Conservation (phyloP, 2,888 invertebrate species). For the Sminthurides aquaticus region DNA sequence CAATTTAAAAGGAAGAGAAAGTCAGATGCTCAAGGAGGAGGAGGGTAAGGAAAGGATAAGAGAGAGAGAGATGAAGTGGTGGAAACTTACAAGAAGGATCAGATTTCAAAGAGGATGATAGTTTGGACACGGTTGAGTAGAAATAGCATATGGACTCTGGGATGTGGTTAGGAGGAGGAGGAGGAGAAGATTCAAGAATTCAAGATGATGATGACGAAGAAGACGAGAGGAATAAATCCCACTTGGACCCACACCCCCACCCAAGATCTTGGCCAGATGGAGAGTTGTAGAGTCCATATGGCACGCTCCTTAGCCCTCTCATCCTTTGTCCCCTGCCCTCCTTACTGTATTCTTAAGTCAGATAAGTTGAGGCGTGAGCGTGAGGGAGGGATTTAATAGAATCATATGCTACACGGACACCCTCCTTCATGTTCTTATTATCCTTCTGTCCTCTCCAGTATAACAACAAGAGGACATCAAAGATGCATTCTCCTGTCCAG, state of each 20-base stretch:
- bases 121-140: not conserved
- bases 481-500: too few species aligned
- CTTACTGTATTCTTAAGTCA: too few species aligned
- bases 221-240: not conserved
- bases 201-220: too few species aligned
- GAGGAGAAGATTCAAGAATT: too few species aligned
- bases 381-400: too few species aligned
- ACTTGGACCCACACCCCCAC: not conserved
- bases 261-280: not conserved
- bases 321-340: not conserved
- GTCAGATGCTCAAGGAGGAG: not conserved
- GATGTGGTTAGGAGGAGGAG: not conserved
- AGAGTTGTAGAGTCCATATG: not conserved
- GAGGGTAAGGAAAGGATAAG: not conserved
- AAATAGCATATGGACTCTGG: not conserved
- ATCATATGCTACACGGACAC: too few species aligned
- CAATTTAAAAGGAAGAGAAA: too few species aligned
- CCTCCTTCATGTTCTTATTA: too few species aligned
- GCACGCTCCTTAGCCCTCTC: not conserved
- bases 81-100: not conserved
- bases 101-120: not conserved
- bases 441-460: too few species aligned
- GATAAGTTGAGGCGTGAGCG: too few species aligned
- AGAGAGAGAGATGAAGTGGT: not conserved
- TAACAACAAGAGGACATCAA: too few species aligned